Evolutionary conservation across 2,888 invertebrate genomes (phyloP).

Genomic region (Lepidocyrtinus sp.): DNA sequence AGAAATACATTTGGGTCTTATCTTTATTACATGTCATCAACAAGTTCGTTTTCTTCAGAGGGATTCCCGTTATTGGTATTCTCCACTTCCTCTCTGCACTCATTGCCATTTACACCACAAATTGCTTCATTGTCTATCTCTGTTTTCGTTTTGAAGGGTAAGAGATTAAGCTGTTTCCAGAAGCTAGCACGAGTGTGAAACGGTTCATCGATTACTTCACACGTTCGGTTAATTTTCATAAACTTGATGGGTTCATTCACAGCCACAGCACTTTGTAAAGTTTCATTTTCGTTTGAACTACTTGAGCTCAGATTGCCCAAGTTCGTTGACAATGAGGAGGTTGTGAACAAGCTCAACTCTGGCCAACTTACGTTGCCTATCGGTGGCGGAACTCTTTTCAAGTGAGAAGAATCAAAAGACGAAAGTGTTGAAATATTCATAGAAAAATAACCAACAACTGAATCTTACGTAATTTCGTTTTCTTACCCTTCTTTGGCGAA

Average conservation of each 20-base stretch:
- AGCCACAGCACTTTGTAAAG: not conserved
- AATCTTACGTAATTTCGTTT: too few relatives aligned
- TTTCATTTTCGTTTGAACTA: not conserved
- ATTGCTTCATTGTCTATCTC: not conserved
- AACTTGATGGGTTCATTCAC: slow-evolving; percentile 31
- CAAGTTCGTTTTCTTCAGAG: too few relatives aligned
- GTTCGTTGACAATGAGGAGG: too few relatives aligned
- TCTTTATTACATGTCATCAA: too few relatives aligned
- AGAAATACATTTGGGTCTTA: too few relatives aligned
- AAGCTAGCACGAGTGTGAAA: slow-evolving; percentile 42
- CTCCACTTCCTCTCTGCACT: not conserved
- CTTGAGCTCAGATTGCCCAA: not conserved
- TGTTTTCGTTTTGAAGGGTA: slow-evolving; percentile 14
- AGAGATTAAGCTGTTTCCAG: slow-evolving; percentile 47
- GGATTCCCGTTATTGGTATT: too few relatives aligned
- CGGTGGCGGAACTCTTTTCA: slow-evolving; percentile 32
- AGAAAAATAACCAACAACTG: too few relatives aligned
- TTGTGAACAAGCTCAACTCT: not conserved
- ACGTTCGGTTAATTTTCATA: slow-evolving; percentile 34
- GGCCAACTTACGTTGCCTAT: slow-evolving; percentile 33
- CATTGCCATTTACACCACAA: not conserved
- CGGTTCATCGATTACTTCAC: slow-evolving; percentile 49
- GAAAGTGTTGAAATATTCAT: too few relatives aligned
- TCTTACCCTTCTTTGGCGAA: slow-evolving; percentile 60
- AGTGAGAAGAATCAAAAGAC: not conserved